Percentiles rank a stretch among this genome's conserved stretches.
These are phyloP conservation scores for Pseudomyrmex pallidus DNA, from an alignment of 1,140 invertebrate species.

Conservation along the genomic window DNA sequence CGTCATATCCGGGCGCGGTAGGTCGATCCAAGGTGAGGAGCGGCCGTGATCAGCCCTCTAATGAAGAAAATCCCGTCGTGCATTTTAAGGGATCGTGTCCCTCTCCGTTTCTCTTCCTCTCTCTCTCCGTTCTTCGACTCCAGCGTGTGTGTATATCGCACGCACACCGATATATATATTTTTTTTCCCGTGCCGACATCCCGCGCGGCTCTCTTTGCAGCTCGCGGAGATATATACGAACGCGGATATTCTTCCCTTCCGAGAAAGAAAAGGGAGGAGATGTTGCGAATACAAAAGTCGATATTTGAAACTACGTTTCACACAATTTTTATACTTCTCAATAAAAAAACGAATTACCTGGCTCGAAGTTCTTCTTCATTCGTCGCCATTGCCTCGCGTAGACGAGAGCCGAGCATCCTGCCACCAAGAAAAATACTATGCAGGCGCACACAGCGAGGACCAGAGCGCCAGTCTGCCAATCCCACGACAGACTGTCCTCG, in stretches of 20 bases:
- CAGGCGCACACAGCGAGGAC: constrained; percentile 87
- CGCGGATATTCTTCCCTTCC: not conserved
- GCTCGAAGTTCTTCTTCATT: constrained; percentile 86
- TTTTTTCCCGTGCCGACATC: constrained; percentile 14
- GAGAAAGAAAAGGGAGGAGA: not conserved
- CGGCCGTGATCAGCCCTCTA: constrained; percentile 77
- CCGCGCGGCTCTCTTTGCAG: constrained; percentile 25
- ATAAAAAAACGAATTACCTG: constrained; percentile 80
- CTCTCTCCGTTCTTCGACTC: not conserved
- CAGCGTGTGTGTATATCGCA: constrained; percentile 9
- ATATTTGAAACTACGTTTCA: too few relatives aligned
- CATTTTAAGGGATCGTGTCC: constrained; percentile 72
- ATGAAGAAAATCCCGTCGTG: constrained; percentile 75
- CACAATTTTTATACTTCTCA: not conserved
- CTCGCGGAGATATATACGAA: constrained; percentile 9
- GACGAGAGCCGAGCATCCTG: constrained; percentile 87
- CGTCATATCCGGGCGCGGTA: constrained; percentile 78
- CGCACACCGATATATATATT: too few relatives aligned
- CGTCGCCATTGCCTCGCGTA: constrained; percentile 88
- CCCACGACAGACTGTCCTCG: constrained; percentile 78
- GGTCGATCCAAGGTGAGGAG: constrained; percentile 77
- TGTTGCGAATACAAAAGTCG: not conserved
- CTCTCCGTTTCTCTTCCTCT: not conserved
- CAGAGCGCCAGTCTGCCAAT: constrained; percentile 88
- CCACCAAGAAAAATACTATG: constrained; percentile 88